Base-by-base conservation (phyloP, 2,888 invertebrate genomes). In the Eudemis profundana region DNA sequence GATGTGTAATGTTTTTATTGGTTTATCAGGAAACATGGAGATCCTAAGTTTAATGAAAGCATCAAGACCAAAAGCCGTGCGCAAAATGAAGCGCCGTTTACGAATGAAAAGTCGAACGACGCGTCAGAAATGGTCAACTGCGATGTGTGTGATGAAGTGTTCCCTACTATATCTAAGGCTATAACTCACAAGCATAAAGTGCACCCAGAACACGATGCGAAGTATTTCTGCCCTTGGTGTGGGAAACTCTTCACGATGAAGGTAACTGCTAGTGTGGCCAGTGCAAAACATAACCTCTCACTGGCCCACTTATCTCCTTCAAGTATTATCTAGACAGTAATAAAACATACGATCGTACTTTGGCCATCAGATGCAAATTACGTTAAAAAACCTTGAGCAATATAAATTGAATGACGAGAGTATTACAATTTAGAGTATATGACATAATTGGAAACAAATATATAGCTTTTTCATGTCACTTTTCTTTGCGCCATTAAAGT, bases 201-300 rank as follows among this genome's bases (percentile, higher is more conserved):
- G 69, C 95, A 95, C 86, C 94, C 94, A 1, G 92, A 94, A 68
- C 93, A 93, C 76, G 93, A 93, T 49, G 89, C 93, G 19, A 95
- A 95, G 78, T 93, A 94, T 81, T 95, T 94, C 79, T 95, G 95
- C 68, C 93, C 93, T 23, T 93, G 93, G 86, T 95, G 95, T 79
- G 95, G 95, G 7, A 95, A 94, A 89, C 93, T 95, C 60, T 95
- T 95, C 79, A 94, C 95, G 8, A 86, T 95, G 78, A 94, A 94
- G 90, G 93, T 93, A 84, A 79, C 47, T 59, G 38, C 12, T 60
- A 60, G 59, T 65, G 64, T 65, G 51, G 44, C 64, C 51, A 59
- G 51, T 17, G 17, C 21, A 21, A 65, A 60, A 60, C 60, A 60
- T 65, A 65, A 65, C 65, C 65, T 65, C 40, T 33, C 53, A 54